These are phyloP conservation scores for Diadophis punctatus DNA, from an alignment of 2,113 vertebrate species.

Conservation along the genomic window DNA sequence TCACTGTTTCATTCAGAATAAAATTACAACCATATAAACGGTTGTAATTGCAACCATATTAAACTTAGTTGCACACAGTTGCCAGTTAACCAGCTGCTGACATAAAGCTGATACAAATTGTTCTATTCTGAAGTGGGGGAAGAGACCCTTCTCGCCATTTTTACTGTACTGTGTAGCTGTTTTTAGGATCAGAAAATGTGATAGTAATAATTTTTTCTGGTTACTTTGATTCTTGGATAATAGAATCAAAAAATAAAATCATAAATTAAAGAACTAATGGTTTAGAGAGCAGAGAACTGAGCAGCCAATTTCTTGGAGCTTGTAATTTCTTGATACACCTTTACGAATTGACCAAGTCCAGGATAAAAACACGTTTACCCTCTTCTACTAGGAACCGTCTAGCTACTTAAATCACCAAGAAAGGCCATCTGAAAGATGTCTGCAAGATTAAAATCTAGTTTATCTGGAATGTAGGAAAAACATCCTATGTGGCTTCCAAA, in stretches of 20 bases:
- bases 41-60: no score
- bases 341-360: not conserved
- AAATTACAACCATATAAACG: not conserved
- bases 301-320: not conserved
- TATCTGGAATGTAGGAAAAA: not conserved
- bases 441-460: not conserved
- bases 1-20: not conserved
- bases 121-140: not conserved
- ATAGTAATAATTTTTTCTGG: not conserved
- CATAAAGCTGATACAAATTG: not conserved
- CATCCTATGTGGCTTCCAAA: not conserved
- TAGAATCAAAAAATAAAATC: not conserved
- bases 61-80: not conserved
- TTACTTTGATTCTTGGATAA: not conserved
- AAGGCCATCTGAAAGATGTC: not conserved
- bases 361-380: not conserved
- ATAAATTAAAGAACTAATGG: not conserved
- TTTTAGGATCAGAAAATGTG: not conserved
- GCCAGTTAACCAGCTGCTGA: not conserved
- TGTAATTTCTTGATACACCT: not conserved
- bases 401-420: not conserved
- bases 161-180: not conserved
- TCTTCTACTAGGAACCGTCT: not conserved
- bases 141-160: not conserved
- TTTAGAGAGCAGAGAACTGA: not conserved